Base-by-base conservation (phyloP, 2,113 vertebrate genomes). In the Kobus ellipsiprymnus region DNA sequence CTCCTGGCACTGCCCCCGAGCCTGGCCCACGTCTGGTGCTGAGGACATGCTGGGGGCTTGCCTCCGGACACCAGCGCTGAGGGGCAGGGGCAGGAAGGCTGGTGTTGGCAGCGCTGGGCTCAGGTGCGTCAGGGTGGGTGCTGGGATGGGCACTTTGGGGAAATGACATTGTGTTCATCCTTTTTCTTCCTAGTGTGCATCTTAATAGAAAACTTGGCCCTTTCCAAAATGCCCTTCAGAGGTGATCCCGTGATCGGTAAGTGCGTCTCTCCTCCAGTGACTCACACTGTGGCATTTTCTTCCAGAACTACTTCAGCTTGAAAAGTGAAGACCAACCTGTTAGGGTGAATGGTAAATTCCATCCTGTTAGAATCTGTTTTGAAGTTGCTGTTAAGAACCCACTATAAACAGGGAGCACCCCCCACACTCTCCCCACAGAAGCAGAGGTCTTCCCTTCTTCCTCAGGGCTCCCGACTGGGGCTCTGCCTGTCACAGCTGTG, bases 141-240 rank as follows among this genome's bases (percentile, higher is more conserved):
- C 48, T 9, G 14, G 1, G 2, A 7, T 13, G 30, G 52, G 17
- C 14, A 7, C 62, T 87, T 36, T 10, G 52, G 55, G 17, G 46
- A 87, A 57, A 7, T 95, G 40, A 95, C 25, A 1, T 25, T n/a
- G 11, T 10, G 3, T 67, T 94, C 94, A 1, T 95, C 60, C 98
- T 96, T 97, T 81, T 86, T 83, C 88, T 67, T 74, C 91, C 21
- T 98, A 99, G 99, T 99, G 80, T 99, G 99, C 87, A 3, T 96
- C 82, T 98, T 99, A 59, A 99, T 99, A 97, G 99, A 99, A 97
- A 99, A 99, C 91, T 86, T 99, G 96, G 99, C 99, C 0, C 98
- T 99, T n/a, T 99, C 99, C 95, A 99, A 99, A 98, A 99, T 99
- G 99, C 99, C 99, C 1, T 99, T 99, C 93, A 99, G 98, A 98